Evolutionary conservation across 2,113 vertebrate genomes (phyloP), one percentile per base, ranked within the genome.

Genomic region (Lethenteron reissneri): DNA sequence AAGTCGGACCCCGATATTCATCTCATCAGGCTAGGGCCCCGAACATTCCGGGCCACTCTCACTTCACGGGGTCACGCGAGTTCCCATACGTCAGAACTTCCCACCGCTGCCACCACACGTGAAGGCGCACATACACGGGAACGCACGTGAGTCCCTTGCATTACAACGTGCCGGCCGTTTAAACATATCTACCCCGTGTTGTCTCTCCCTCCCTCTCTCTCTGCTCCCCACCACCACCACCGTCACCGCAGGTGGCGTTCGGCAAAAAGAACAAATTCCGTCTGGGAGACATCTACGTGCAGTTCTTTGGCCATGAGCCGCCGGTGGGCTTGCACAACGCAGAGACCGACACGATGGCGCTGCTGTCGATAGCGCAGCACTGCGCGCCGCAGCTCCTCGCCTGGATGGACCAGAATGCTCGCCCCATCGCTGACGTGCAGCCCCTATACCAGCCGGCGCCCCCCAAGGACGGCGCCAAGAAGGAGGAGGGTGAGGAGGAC

Each of bases 331-430:
- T 77, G 0, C 68, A 72, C 74, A 76, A 73, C 0, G 71, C 77
- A 0, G 80, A 79, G 70, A 75, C 76, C 0, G 78, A 79, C 0
- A 77, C 75, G 11, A 64, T 72, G 0, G 70, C 79, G 8, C 74
- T 79, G 70, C 73, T 78, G 41, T 76, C 74, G 58, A 57, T 78
- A 76, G 78, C 80, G 58, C 78, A 77, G 59, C 76, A 71, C 56
- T 75, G 73, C 0, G 75, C 80, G 0, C 2, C 74, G 0, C 71
- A 78, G 69, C 74, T 83, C 41, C 78, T 82, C 1, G 1, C 56
- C 12, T 78, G 75, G 78, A 77, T 77, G 0, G 74, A 75, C 0
- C 41, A 57, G 56, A 74, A 73, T 17, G 80, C 77, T 58, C 62
- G 70, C 1, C 72, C n/a, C 56, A 82, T 80, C 81, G 73, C 15